These are phyloP conservation scores for Anastatus disparis DNA, from an alignment of 1,140 invertebrate genomes.

Conservation along the genomic window DNA sequence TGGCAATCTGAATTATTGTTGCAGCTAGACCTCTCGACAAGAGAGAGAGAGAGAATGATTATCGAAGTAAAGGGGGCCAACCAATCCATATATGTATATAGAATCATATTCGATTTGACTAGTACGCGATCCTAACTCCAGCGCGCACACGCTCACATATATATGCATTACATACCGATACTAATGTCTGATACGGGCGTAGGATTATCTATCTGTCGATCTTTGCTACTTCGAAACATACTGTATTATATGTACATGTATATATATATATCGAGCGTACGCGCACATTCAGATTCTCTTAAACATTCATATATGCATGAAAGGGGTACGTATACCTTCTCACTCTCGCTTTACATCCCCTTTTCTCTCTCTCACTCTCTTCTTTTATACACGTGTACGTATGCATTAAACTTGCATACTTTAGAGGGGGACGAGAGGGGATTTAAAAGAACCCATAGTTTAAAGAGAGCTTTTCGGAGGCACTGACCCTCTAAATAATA, in stretches of 20 bases:
- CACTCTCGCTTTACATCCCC: neutral
- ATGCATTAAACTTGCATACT: slow-evolving; percentile 64
- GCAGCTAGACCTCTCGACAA: neutral
- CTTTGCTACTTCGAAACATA: slow-evolving; percentile 49
- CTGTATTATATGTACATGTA: too few relatives aligned
- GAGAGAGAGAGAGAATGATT: too few relatives aligned
- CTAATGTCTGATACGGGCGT: slow-evolving; percentile 49
- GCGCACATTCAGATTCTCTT: slow-evolving; percentile 63
- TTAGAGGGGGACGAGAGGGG: slow-evolving; percentile 36
- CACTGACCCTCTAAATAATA: too few relatives aligned
- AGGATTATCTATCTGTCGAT: slow-evolving; percentile 48
- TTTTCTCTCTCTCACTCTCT: neutral
- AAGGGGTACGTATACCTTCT: slow-evolving; percentile 1
- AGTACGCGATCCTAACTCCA: too few relatives aligned
- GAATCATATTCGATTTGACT: neutral
- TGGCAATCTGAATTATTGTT: slow-evolving; percentile 24
- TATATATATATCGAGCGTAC: neutral
- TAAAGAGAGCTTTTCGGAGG: too few relatives aligned
- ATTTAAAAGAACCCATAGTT: too few relatives aligned
- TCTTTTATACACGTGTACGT: neutral
- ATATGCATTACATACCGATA: slow-evolving; percentile 53
- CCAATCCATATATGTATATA: too few relatives aligned
- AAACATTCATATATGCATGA: slow-evolving; percentile 65
- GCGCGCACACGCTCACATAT: neutral
- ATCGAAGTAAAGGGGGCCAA: too few relatives aligned